These are phyloP conservation scores for Steinernema hermaphroditum DNA, from an alignment of 2,888 invertebrate species.

Conservation along the genomic window DNA sequence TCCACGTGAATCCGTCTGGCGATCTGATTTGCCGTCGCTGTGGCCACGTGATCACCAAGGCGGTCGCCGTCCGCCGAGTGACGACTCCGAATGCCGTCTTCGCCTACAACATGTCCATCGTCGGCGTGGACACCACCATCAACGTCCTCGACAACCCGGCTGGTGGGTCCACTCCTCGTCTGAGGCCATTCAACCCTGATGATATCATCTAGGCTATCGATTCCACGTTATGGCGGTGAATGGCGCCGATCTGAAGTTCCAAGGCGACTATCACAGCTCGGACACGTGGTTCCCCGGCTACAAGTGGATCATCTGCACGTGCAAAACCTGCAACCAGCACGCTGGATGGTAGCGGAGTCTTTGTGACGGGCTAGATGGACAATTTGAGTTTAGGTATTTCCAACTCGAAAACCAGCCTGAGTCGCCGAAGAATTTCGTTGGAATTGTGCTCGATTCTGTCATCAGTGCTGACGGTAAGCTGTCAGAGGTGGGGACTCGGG, in stretches of 20 bases:
- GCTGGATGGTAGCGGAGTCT: slow-evolving; percentile 3
- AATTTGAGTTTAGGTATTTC: background rate
- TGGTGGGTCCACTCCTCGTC: background rate
- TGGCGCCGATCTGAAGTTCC: slow-evolving; percentile 17
- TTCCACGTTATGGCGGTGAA: slow-evolving; percentile 17
- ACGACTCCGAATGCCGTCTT: background rate
- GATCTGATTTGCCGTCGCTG: slow-evolving; percentile 14
- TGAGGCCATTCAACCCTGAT: background rate
- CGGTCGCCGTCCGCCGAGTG: background rate
- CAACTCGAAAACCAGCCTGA: background rate
- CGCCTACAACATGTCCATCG: slow-evolving; percentile 21
- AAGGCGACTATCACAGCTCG: slow-evolving; percentile 8
- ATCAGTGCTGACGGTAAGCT: slow-evolving; percentile 12
- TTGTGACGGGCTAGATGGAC: background rate
- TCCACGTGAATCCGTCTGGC: background rate
- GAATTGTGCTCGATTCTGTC: slow-evolving; percentile 7
- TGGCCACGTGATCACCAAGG: slow-evolving; percentile 6
- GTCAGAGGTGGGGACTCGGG: background rate
- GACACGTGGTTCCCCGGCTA: slow-evolving; percentile 25
- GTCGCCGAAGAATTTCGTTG: slow-evolving; percentile 18
- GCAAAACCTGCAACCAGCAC: background rate
- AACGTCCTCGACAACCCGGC: slow-evolving; percentile 14
- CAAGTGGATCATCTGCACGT: slow-evolving; percentile 16
- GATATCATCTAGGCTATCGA: background rate
- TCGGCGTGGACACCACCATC: slow-evolving; percentile 20